Evolutionary conservation across 2,888 invertebrate genomes (phyloP), one percentile per base, ranked within the genome.

Genomic region (Synanthedon formicaeformis): DNA sequence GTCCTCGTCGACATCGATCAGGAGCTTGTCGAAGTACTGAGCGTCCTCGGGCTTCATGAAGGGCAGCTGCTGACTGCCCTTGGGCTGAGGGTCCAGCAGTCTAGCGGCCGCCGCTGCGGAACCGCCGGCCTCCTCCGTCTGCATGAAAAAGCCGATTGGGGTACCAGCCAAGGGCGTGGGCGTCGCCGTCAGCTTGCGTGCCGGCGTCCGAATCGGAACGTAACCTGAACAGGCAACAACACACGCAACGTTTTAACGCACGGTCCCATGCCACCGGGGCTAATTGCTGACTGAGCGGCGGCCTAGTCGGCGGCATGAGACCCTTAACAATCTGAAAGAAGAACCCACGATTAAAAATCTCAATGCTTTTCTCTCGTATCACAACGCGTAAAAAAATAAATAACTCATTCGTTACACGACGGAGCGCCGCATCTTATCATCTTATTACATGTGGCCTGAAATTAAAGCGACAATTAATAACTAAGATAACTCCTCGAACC

Each of bases 1-100:
- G 70, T 98, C 98, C 84, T 99, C 99, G 78, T 99, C 99, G 34
- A 99, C 98, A 74, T 99, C 99, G 53, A 97, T 93, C 61, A 99
- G 89, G 59, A 99, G 89, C 83, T 99, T 99, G 82, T 99, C 99
- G 83, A 99, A 99, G 86, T 99, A 99, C 86, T 99, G 99, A 50
- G 99, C 98, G 86, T 98, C 98, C 82, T 99, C 99, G 0, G 99
- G 99, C 80, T 99, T 99, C 93, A 99, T 95, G 76, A 99, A 97
- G 13, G 99, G 99, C 64, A 99, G 89, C 86, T 99, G 99, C 73
- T 85, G 85, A 67, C 91, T 90, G 1, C 94, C 95, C 80, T 98
- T 98, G 1, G 99, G 99, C 86, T 99, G 99, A 74, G 96, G 96
- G 78, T 99, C 99, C 68, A 97, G 92, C 59, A 91, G 88, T 51